Conservation (phyloP, 2,113 vertebrate species). For the Neotoma lepida region DNA sequence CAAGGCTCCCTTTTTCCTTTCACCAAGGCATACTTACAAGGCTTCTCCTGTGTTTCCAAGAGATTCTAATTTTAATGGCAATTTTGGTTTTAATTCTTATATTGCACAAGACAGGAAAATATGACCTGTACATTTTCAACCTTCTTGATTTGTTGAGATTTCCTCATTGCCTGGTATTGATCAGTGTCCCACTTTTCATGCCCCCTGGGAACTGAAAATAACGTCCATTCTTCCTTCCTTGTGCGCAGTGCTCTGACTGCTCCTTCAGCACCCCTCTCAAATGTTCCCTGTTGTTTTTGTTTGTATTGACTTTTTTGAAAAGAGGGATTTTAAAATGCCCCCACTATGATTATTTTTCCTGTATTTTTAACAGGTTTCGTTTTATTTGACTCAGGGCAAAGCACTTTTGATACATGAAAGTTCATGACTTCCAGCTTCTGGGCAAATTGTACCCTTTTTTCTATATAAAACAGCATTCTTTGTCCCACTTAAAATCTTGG, state of each 20-base stretch:
- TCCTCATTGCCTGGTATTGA: conserved; percentile 26
- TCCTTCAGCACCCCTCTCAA: neutral
- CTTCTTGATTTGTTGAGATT: neutral
- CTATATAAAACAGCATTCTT: conserved; percentile 46
- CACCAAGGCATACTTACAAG: neutral
- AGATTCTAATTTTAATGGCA: neutral
- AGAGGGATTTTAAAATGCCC: neutral
- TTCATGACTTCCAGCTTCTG: conserved; percentile 36
- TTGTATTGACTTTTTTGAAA: conserved; percentile 3
- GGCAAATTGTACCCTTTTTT: neutral
- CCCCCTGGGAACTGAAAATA: conserved; percentile 18
- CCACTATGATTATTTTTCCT: neutral
- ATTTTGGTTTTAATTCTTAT: conserved; percentile 20
- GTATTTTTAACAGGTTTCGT: conserved; percentile 33
- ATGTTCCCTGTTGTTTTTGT: neutral
- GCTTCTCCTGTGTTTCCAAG: neutral
- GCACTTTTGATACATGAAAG: conserved; percentile 9
- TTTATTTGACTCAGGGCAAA: conserved; percentile 15
- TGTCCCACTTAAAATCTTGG: conserved; percentile 57
- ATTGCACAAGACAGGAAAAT: conserved; percentile 1
- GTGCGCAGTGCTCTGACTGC: neutral
- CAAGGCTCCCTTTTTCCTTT: neutral
- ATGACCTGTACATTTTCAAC: neutral
- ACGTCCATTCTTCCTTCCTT: conserved; percentile 24
- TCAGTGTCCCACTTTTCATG: conserved; percentile 40